These are phyloP conservation scores for Gallinago nigripennis DNA, from an alignment of 2,797 vertebrate genomes.

Conservation along the genomic window DNA sequence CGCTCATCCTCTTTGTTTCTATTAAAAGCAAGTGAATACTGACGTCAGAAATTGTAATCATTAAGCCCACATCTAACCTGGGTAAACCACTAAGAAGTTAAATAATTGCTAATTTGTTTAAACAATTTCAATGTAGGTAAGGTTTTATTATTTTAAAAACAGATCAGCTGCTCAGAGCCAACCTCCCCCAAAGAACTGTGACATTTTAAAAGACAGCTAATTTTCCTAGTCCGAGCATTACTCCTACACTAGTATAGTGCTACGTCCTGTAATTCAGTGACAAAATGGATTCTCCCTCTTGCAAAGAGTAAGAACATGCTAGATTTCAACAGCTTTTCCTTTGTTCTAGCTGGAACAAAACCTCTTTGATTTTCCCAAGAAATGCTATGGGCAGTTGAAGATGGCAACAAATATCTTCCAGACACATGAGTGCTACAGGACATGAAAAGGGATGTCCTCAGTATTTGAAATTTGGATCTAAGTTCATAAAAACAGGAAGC, in stretches of 20 bases:
- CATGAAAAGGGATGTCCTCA: neutral
- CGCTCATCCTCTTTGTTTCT: neutral
- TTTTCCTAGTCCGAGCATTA: neutral
- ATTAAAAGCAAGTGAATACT: neutral
- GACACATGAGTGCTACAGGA: rapidly evolving
- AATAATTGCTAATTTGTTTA: neutral
- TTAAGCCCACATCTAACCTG: neutral
- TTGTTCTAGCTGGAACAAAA: neutral
- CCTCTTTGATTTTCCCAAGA: neutral
- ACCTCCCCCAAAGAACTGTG: neutral
- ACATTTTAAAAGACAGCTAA: neutral
- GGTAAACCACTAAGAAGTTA: neutral
- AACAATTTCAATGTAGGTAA: neutral
- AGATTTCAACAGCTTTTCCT: neutral
- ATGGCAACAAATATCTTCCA: neutral
- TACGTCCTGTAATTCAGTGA: neutral
- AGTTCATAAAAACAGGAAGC: neutral
- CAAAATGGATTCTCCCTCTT: neutral
- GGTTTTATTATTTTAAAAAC: neutral
- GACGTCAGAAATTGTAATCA: neutral
- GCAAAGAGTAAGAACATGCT: neutral
- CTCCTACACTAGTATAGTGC: neutral
- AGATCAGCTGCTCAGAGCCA: neutral
- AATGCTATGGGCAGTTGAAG: neutral
- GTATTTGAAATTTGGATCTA: neutral